phyloP scores from a whole-genome alignment of 2,888 invertebrate genomes.

The Melangyna quadrimaculata region DNA sequence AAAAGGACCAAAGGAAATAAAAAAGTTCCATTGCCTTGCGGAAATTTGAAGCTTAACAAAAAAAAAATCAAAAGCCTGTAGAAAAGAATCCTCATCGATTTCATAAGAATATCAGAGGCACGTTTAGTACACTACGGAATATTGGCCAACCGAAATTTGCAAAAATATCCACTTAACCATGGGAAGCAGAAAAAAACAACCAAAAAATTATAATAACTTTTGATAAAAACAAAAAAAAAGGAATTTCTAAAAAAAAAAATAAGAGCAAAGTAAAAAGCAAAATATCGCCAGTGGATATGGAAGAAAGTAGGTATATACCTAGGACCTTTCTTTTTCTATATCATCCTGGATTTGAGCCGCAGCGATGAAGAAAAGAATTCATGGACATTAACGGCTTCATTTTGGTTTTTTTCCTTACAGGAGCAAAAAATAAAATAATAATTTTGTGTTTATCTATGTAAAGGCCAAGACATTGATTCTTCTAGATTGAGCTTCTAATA shows the following conservation, averaged over 20 bases:
- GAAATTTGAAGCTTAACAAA: slow-evolving; percentile 7
- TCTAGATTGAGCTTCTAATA: background rate
- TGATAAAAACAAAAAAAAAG: background rate
- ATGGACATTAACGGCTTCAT: slow-evolving; percentile 6
- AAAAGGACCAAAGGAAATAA: background rate
- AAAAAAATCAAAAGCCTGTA: slow-evolving; percentile 1
- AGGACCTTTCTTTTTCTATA: background rate
- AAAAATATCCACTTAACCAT: slow-evolving; percentile 8
- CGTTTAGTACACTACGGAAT: background rate
- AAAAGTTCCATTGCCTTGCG: slow-evolving; percentile 25
- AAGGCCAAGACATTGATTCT: background rate
- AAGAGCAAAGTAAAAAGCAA: background rate
- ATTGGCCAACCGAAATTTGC: slow-evolving; percentile 23
- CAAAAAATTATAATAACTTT: slow-evolving; percentile 20
- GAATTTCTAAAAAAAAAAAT: background rate
- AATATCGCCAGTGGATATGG: background rate
- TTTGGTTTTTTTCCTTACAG: background rate
- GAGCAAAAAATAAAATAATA: background rate
- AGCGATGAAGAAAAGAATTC: background rate
- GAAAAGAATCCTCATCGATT: slow-evolving; percentile 10
- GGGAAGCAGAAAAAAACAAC: background rate
- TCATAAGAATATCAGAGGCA: background rate
- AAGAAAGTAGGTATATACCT: no score
- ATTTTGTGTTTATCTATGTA: background rate
- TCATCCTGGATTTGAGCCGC: background rate